These are phyloP conservation scores for Cheilinus undulatus DNA, from an alignment of 2,113 vertebrate species.

Conservation along the genomic window DNA sequence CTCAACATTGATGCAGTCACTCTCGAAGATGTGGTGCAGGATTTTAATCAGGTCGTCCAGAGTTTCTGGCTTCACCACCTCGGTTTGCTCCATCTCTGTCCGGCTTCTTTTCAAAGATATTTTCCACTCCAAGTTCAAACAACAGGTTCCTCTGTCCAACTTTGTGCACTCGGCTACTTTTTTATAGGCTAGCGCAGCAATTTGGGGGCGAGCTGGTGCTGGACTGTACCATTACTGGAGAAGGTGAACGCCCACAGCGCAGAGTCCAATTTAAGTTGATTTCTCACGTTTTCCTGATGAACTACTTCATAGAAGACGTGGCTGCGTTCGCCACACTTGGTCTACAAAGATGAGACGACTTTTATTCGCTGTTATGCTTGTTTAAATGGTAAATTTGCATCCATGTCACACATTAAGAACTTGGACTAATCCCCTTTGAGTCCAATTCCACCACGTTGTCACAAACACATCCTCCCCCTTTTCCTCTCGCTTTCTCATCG, in stretches of 20 bases:
- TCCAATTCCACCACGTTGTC: constrained; percentile 73
- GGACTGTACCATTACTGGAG: constrained; percentile 79
- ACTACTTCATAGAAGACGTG: neutral
- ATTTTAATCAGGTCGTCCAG: constrained; percentile 88
- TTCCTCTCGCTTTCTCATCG: constrained; percentile 15
- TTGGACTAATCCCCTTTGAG: constrained; percentile 71
- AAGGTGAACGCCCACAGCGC: constrained; percentile 43
- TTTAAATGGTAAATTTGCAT: neutral
- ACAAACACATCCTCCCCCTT: constrained; percentile 43
- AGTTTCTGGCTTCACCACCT: constrained; percentile 84
- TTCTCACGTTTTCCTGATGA: neutral
- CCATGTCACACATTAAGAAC: constrained; percentile 25
- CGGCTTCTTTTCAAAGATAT: neutral
- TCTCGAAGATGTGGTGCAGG: constrained; percentile 88
- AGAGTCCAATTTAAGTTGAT: neutral
- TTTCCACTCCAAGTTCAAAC: neutral
- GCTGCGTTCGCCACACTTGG: neutral
- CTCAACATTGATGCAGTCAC: constrained; percentile 88
- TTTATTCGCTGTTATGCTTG: neutral
- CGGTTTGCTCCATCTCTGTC: constrained; percentile 86
- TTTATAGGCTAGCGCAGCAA: constrained; percentile 67
- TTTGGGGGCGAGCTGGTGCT: constrained; percentile 52
- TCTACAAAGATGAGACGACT: accelerated
- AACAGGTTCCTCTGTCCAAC: constrained; percentile 17
- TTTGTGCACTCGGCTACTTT: constrained; percentile 41